phyloP scores from a whole-genome alignment of 2,113 vertebrate species.

The Neomonachus schauinslandi region DNA sequence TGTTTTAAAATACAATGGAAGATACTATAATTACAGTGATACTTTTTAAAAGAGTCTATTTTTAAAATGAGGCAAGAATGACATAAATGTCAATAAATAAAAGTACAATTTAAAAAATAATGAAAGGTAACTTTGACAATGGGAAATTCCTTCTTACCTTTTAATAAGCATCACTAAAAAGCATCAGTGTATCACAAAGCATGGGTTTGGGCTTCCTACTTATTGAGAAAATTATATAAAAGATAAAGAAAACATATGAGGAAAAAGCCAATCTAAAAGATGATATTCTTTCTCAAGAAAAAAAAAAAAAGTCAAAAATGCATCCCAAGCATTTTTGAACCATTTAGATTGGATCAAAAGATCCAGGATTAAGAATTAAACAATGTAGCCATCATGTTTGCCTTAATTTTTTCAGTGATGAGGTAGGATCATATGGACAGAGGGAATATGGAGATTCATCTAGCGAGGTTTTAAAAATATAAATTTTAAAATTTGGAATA shows the following conservation, averaged over 20 bases:
- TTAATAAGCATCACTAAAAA: not conserved
- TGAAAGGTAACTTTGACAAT: not conserved
- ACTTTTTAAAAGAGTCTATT: not conserved
- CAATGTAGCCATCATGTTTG: not conserved
- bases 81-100: not conserved
- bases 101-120: not conserved
- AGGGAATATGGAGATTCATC: not conserved
- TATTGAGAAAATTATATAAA: not conserved
- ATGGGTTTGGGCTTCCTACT: not conserved
- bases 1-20: not conserved
- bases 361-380: slow-evolving; percentile 18
- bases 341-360: not conserved
- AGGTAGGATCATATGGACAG: not conserved
- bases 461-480: not conserved
- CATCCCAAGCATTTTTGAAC: slow-evolving; percentile 20
- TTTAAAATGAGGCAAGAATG: not conserved
- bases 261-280: not conserved
- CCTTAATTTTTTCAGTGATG: not conserved
- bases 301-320: not conserved
- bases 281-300: not conserved
- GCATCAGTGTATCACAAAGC: not conserved
- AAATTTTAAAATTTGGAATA: not conserved
- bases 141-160: not conserved
- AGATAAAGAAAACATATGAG: not conserved
- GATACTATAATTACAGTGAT: not conserved